These are phyloP conservation scores for Gonatopus flavifemur DNA, from an alignment of 1,140 invertebrate species.

Conservation along the genomic window DNA sequence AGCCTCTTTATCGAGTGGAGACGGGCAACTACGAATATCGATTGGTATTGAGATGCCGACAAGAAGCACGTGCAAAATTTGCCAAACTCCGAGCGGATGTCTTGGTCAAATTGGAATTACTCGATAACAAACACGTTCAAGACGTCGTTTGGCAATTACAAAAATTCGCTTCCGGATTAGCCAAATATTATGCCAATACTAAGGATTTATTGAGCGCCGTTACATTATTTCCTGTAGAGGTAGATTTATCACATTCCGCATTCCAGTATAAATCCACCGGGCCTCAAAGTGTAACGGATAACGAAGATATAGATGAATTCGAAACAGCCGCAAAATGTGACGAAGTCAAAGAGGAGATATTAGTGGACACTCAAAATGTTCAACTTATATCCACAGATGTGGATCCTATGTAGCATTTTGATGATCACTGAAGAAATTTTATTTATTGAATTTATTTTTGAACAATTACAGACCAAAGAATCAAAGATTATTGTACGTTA, in stretches of 20 bases:
- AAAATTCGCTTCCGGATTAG: slow-evolving; percentile 76
- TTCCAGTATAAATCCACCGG: slow-evolving; percentile 83
- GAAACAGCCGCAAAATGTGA: slow-evolving; percentile 36
- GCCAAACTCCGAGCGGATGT: slow-evolving; percentile 93
- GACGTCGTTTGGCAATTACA: slow-evolving; percentile 85
- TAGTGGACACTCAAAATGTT: slow-evolving; percentile 28
- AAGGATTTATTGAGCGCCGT: slow-evolving; percentile 72
- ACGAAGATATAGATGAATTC: slow-evolving; percentile 55
- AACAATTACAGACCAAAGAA: no score
- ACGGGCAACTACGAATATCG: slow-evolving; percentile 99
- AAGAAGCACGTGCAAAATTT: slow-evolving; percentile 89
- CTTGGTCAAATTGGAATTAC: slow-evolving; percentile 91
- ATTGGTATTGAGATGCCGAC: slow-evolving; percentile 89
- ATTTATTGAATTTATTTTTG: no score
- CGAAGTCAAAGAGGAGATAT: slow-evolving; percentile 20
- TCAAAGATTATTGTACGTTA: no score
- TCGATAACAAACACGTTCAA: slow-evolving; percentile 97
- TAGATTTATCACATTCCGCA: slow-evolving; percentile 88
- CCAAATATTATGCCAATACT: slow-evolving; percentile 71
- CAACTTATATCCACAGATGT: slow-evolving; percentile 11
- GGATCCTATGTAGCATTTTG: slow-evolving; percentile 22
- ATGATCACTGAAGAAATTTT: no score
- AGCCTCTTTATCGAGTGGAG: slow-evolving; percentile 95
- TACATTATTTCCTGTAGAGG: slow-evolving; percentile 92
- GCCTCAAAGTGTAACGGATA: slow-evolving; percentile 54